phyloP scores from a whole-genome alignment of 2,888 invertebrate genomes.

The Malachius bipustulatus region DNA sequence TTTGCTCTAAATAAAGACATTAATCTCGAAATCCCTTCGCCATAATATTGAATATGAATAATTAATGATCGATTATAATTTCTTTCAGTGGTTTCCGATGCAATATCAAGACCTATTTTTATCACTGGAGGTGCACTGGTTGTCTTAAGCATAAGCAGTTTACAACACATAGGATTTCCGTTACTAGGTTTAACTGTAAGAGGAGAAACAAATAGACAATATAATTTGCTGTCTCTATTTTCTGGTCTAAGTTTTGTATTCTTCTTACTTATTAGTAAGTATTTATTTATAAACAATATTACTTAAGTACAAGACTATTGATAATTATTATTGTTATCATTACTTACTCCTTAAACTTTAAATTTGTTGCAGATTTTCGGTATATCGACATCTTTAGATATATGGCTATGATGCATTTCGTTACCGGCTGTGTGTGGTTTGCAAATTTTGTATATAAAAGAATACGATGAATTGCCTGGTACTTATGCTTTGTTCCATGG shows the following conservation, averaged over 20 bases:
- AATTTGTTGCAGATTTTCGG: conserved; percentile 29
- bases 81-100: conserved; percentile 31
- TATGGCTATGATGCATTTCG: conserved; percentile 32
- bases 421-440: conserved; percentile 32
- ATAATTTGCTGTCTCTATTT: conserved; percentile 25
- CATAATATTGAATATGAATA: too few species aligned
- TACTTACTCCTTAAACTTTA: too few species aligned
- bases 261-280: conserved; percentile 29
- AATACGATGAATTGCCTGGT: too few species aligned
- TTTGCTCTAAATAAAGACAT: too few species aligned
- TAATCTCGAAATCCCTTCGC: too few species aligned
- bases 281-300: too few species aligned
- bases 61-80: too few species aligned
- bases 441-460: conserved; percentile 33
- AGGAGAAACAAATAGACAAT: conserved; percentile 29
- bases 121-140: conserved; percentile 30
- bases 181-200: conserved; percentile 28
- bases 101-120: conserved; percentile 24
- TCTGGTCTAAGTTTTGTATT: conserved; percentile 28
- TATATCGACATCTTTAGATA: conserved; percentile 30
- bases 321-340: too few species aligned
- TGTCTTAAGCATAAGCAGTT: conserved; percentile 28
- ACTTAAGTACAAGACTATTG: too few species aligned
- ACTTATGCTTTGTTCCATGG: too few species aligned
- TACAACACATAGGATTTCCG: conserved; percentile 29